Evolutionary conservation across 2,888 invertebrate genomes (phyloP).

Genomic region (Temnothorax ravouxi): DNA sequence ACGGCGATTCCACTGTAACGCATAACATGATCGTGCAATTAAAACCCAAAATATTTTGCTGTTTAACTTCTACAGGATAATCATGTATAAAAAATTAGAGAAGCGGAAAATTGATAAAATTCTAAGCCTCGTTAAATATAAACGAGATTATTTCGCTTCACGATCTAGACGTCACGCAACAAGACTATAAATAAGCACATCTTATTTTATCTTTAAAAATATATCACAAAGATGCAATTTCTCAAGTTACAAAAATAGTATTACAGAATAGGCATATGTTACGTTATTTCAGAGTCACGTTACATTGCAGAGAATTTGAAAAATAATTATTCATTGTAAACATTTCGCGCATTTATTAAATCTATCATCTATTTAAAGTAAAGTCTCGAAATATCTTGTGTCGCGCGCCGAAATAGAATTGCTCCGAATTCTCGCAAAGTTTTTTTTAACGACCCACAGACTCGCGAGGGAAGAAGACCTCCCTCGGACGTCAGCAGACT

Average conservation of each 20-base stretch:
- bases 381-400: slow-evolving; percentile 16
- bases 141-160: not conserved
- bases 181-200: not conserved
- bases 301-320: not conserved
- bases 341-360: not conserved
- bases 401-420: not conserved
- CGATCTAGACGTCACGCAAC: not conserved
- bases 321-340: not conserved
- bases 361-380: not conserved
- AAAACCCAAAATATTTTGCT: no score
- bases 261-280: not conserved
- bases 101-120: not conserved
- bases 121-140: not conserved
- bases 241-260: not conserved
- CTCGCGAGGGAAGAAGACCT: not conserved
- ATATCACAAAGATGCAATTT: not conserved
- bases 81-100: not conserved
- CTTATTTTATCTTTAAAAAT: not conserved
- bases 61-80: no score
- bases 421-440: not conserved
- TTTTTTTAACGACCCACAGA: slow-evolving; percentile 24
- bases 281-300: not conserved
- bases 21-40: no score
- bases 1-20: no score
- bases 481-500: not conserved